Evolutionary conservation across 2,113 vertebrate species (phyloP).

Genomic region (Larimichthys crocea): DNA sequence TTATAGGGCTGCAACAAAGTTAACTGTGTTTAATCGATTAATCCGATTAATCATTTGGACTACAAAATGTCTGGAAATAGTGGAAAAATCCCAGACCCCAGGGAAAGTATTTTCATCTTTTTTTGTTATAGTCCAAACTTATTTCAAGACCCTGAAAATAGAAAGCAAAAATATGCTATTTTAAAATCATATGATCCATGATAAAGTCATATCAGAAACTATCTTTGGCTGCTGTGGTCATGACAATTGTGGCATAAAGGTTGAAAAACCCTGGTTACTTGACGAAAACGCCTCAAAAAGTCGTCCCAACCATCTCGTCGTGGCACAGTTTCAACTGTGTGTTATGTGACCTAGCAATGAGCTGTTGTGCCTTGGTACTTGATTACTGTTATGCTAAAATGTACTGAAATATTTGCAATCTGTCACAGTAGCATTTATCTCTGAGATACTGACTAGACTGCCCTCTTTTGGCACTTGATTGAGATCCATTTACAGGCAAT

Average conservation of each 20-base stretch:
- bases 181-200: not conserved
- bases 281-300: not conserved
- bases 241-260: not conserved
- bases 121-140: not conserved
- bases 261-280: constrained; percentile 22
- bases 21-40: not conserved
- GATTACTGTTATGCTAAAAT: constrained; percentile 62
- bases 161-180: not conserved
- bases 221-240: not conserved
- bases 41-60: not conserved
- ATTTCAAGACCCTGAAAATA: not conserved
- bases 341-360: constrained; percentile 50
- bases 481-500: constrained; percentile 43
- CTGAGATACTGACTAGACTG: constrained; percentile 14
- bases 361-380: constrained; percentile 76
- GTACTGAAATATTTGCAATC: constrained; percentile 30
- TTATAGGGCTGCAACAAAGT: not conserved
- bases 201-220: not conserved
- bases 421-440: constrained; percentile 51
- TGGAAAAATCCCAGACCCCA: not conserved
- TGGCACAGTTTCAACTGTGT: constrained; percentile 31
- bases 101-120: no score
- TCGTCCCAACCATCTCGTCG: not conserved
- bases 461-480: constrained; percentile 30
- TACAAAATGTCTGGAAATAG: not conserved